Evolutionary conservation across 2,888 invertebrate species (phyloP).

Genomic region (Chrysina gloriosa): DNA sequence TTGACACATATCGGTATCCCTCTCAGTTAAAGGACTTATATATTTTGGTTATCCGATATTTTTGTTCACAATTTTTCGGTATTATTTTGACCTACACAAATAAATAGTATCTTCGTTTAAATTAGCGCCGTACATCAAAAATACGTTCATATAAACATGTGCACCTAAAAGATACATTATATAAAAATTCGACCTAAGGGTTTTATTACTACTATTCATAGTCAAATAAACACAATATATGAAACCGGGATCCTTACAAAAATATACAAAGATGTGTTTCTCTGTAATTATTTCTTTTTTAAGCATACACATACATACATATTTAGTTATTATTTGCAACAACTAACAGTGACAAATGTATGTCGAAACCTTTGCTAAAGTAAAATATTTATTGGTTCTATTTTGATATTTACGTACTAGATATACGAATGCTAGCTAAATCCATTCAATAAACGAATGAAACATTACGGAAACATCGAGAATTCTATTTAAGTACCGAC

Average conservation of each 20-base stretch:
- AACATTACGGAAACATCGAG: neutral
- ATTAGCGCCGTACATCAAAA: neutral
- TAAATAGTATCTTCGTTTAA: constrained; percentile 14
- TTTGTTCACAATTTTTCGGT: constrained; percentile 3
- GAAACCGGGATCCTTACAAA: neutral
- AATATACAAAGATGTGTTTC: constrained; percentile 13
- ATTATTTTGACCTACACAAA: constrained; percentile 29
- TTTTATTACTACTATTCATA: constrained; percentile 18
- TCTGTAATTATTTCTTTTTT: too few relatives aligned
- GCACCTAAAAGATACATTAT: neutral
- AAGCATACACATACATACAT: too few relatives aligned
- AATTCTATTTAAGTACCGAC: neutral
- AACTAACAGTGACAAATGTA: too few relatives aligned
- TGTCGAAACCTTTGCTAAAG: too few relatives aligned
- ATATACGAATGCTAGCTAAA: too few relatives aligned
- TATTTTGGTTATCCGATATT: constrained; percentile 35
- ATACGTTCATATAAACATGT: neutral
- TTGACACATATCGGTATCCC: neutral
- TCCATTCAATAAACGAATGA: neutral
- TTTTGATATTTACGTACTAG: too few relatives aligned
- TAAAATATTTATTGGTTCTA: too few relatives aligned
- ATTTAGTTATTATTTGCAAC: too few relatives aligned
- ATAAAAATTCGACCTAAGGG: neutral
- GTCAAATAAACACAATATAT: constrained; percentile 1
- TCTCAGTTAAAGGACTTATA: constrained; percentile 5